Evolutionary conservation across 2,888 invertebrate species (phyloP), one percentile per base, ranked within the genome.

Genomic region (Cataglyphis rosenhaueri): DNA sequence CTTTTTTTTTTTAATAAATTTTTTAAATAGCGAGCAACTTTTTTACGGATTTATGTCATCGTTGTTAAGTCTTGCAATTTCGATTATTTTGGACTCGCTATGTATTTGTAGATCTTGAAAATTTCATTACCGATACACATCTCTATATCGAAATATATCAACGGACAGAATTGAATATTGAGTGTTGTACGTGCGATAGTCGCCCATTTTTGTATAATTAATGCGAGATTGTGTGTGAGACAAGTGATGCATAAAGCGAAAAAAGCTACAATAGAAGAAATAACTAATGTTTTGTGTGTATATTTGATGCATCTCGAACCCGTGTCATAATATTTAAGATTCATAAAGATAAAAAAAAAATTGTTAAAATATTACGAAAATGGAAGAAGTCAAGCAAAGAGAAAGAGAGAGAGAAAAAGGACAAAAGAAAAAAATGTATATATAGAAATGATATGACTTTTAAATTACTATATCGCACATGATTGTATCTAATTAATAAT

Each of bases 401-500:
- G 68, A 70, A 79, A 48, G 18, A 44, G 41, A 41, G 41, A 41
- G 15, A 44, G 15, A 44, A 15, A 44, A 48, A 15, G 6, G 6
- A 52, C 52, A 52, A 52, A n/a, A 52, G 73, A 79, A 83, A 86
- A 91, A 91, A 91, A 90, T 94, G 93, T 93, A 94, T 90, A 93
- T 93, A 93, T 93, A 93, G 85, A 89, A 88, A 68, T 82, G 81
- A 81, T 82, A 90, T 91, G 91, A 92, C 90, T 90, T 91, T 91
- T 87, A 89, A 92, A 90, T 89, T 88, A 92, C 87, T 92, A 91
- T 93, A 91, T 91, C 91, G 91, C 92, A 91, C 89, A 92, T 87
- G 83, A 89, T 89, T 93, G 92, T 93, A 93, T 93, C 91, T 93
- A 91, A 92, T 91, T 92, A 91, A 92, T 93, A 92, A 92, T 92